phyloP scores from a whole-genome alignment of 2,113 vertebrate species.

The Peromyscus maniculatus region DNA sequence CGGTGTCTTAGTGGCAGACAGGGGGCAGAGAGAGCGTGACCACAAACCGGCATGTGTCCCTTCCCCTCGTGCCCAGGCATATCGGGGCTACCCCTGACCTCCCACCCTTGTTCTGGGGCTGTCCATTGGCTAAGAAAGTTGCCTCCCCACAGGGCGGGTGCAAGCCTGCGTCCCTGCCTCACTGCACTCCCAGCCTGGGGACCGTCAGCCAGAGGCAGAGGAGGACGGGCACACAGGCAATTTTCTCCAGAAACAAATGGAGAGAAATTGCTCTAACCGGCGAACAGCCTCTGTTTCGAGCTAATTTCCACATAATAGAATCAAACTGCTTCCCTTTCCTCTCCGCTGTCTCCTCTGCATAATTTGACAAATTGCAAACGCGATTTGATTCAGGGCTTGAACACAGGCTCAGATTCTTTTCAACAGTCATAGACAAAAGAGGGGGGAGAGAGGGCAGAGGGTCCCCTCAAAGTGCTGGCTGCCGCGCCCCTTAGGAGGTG shows the following conservation, averaged over 20 bases:
- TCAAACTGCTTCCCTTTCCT: conserved; percentile 61
- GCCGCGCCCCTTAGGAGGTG: too few relatives aligned
- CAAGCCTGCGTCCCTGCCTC: background rate
- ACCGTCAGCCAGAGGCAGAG: background rate
- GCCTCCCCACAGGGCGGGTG: fast-evolving
- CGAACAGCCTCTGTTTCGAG: conserved; percentile 55
- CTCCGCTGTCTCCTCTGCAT: conserved; percentile 53
- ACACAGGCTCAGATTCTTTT: background rate
- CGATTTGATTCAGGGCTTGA: background rate
- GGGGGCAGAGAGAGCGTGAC: background rate
- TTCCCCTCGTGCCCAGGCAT: fast-evolving
- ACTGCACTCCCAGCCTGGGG: background rate
- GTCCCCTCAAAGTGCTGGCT: fast-evolving
- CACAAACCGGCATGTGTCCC: fast-evolving
- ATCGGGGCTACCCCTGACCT: background rate
- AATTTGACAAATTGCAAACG: conserved; percentile 67
- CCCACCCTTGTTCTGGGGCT: background rate
- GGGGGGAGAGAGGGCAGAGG: background rate
- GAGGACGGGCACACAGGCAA: conserved; percentile 23
- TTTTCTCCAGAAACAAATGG: conserved; percentile 69
- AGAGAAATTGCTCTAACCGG: conserved; percentile 51
- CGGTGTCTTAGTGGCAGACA: background rate
- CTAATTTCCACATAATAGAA: conserved; percentile 71
- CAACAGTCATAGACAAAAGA: background rate
- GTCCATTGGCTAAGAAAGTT: background rate